Evolutionary conservation across 2,888 invertebrate genomes (phyloP), one percentile per base, ranked within the genome.

Genomic region (Gasteruption jaculator): DNA sequence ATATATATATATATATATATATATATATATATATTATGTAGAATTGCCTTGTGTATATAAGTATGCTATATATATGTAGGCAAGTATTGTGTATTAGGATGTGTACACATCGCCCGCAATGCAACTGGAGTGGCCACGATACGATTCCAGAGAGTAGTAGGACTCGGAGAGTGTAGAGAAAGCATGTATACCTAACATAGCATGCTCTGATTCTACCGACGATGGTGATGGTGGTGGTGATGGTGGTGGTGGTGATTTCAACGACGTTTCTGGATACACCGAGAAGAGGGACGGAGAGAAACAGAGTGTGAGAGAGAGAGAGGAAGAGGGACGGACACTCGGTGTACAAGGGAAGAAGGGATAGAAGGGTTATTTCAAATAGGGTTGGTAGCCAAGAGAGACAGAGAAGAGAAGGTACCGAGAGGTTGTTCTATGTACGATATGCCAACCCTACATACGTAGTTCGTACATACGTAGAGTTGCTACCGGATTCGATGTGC

Each of bases 61-160:
- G 37, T 35, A 41, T 38, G 45, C 45, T 34, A 42, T 42, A 41
- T 25, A 36, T 43, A 26, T 14, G 34, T 29, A 26, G 27, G 53
- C 41, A 46, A 36, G 41, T 38, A 41, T 44, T 27, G 49, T 45
- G 49, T 46, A 49, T 41, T 43, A 46, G 54, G 48, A 50, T 55
- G 54, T 52, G 53, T n/a, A n/a, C 53, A 54, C 50, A 53, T 52
- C 29, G 29, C 47, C 53, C 55, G 59, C 57, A 58, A 58, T 58
- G 58, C 54, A 59, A 60, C 55, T 59, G 53, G 57, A 61, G 61
- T 63, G 60, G 59, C 52, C 48, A 49, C 57, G 54, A 57, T 58
- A 54, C 53, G 55, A 53, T 56, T 52, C 50, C 57, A 50, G 53
- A 50, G 3, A 39, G 40, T 32, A 39, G 49, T 50, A 56, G 54